A percentile compares a stretch with the other conserved stretches of the same genome.
phyloP scores from a whole-genome alignment of 2,797 vertebrate species.

The Rhodeus uyekii region DNA sequence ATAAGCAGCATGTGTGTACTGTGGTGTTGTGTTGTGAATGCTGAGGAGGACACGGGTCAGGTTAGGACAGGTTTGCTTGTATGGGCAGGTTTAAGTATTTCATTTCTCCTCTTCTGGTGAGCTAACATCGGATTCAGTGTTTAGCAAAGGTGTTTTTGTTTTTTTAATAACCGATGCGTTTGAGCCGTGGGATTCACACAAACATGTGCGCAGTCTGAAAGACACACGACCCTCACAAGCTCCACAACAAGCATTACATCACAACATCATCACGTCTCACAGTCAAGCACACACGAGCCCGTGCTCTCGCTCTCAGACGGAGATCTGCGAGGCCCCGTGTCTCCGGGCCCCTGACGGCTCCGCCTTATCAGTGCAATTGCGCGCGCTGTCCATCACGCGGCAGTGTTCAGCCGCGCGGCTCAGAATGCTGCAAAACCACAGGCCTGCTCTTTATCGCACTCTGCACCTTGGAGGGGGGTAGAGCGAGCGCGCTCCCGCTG shows the following conservation, averaged over 20 bases:
- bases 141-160: neutral
- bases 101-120: too few species aligned
- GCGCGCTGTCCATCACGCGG: conserved; percentile 72
- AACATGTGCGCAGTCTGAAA: neutral
- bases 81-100: too few species aligned
- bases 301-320: too few species aligned
- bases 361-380: conserved; percentile 69
- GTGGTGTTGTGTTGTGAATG: too few species aligned
- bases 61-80: too few species aligned
- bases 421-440: conserved; percentile 69
- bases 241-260: conserved; percentile 29
- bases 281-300: neutral
- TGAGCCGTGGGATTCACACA: conserved; percentile 3
- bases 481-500: conserved; percentile 33
- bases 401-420: conserved; percentile 74
- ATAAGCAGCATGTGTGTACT: too few species aligned
- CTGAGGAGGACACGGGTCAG: too few species aligned
- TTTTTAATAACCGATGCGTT: neutral
- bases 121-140: too few species aligned
- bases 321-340: neutral
- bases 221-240: conserved; percentile 3
- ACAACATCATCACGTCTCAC: conserved; percentile 1
- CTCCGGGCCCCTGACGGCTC: neutral
- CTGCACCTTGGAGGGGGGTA: conserved; percentile 71
- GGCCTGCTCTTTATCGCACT: conserved; percentile 78